Conservation (phyloP, 2,113 vertebrate species). For the Polypterus senegalus region DNA sequence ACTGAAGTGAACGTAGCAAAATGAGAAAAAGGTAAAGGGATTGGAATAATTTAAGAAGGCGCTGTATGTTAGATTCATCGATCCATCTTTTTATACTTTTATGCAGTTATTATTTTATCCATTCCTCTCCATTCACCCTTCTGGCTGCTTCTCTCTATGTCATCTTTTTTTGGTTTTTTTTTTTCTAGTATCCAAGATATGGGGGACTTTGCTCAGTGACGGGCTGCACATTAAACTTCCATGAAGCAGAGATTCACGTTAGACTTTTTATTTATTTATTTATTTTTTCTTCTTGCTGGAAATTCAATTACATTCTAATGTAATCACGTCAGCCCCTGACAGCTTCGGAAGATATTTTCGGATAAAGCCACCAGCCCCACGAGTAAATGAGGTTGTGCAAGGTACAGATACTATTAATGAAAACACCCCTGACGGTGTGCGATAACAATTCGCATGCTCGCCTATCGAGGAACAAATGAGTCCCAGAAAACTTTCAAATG, state of each 20-base stretch:
- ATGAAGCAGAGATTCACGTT: neutral
- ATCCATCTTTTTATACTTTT: no score
- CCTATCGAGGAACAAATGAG: no score
- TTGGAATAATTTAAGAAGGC: no score
- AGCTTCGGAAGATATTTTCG: neutral
- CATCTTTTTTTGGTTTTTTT: neutral
- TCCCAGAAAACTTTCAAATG: no score
- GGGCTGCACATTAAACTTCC: neutral
- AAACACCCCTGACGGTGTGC: neutral
- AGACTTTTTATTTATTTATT: neutral
- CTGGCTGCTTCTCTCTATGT: no score
- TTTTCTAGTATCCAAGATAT: neutral
- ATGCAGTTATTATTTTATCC: no score
- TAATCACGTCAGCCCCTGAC: neutral
- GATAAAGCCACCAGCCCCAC: neutral
- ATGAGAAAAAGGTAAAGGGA: no score
- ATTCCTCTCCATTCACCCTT: no score
- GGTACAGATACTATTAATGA: conserved; percentile 2
- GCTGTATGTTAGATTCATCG: no score
- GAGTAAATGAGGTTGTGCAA: neutral
- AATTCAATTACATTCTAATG: neutral
- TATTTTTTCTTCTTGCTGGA: neutral
- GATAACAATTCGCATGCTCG: neutral
- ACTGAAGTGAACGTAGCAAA: no score
- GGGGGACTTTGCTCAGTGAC: neutral